Percentiles rank a stretch among this genome's conserved stretches.
phyloP scores from a whole-genome alignment of 2,797 vertebrate species.

The Squalus acanthias region DNA sequence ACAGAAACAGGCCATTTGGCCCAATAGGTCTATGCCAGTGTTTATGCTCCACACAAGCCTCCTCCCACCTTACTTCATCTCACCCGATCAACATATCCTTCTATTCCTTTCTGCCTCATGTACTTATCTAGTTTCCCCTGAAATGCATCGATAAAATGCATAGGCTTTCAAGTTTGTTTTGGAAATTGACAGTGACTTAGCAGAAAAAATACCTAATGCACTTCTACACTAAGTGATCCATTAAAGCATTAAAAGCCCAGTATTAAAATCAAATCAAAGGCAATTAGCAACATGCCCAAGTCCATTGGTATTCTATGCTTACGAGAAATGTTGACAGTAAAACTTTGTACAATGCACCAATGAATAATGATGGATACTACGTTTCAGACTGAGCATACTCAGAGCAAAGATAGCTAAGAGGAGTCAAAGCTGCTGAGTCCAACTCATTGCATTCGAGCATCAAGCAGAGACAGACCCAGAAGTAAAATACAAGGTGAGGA shows the following conservation, averaged over 20 bases:
- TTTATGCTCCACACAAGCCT: background rate
- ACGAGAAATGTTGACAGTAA: background rate
- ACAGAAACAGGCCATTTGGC: background rate
- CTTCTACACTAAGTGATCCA: slow-evolving; percentile 2
- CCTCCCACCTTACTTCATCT: background rate
- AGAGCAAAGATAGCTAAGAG: background rate
- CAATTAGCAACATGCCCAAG: background rate
- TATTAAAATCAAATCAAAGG: background rate
- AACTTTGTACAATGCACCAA: background rate
- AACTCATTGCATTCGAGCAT: background rate
- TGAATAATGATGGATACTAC: background rate
- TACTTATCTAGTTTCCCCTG: background rate
- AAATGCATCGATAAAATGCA: background rate
- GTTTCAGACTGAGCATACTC: background rate
- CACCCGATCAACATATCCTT: background rate
- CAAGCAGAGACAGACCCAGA: background rate
- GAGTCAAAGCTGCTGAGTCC: background rate
- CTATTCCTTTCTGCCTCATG: background rate
- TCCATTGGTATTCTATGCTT: background rate
- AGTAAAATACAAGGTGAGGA: background rate
- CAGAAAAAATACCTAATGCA: background rate
- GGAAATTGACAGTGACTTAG: background rate
- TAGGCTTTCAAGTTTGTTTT: background rate
- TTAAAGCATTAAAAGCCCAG: background rate
- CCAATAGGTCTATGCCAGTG: background rate